Base-by-base conservation (phyloP, 2,888 invertebrate species). In the Catonia carolina region DNA sequence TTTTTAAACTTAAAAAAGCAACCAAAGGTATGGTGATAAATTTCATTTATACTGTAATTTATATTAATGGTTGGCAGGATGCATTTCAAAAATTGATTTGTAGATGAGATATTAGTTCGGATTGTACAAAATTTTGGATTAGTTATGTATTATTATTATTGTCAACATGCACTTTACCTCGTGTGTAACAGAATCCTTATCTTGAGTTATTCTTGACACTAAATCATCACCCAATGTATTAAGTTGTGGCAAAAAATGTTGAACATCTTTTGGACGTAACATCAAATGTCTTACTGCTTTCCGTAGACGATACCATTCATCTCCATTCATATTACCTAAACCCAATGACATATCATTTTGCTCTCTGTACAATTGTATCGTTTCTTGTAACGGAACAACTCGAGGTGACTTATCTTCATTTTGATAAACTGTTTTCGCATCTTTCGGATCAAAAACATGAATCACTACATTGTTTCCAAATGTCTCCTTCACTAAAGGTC, bases 301-400 rank as follows among this genome's bases (percentile, higher is more conserved):
- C 37, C 78, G 66, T 10, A 78, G 67, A 53, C 73, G 67, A 64
- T 78, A 77, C 79, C 79, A 79, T 62, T 78, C 76, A 5, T 76
- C 75, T 1, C 78, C 78, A 68, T 78, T 78, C 78, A 74, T 73
- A 65, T 78, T 77, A 31, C 78, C 79, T 8, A 78, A 68, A 7
- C 79, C 78, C 2, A 72, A 73, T 23, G 77, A 75, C 61, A 76
- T 67, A 22, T 74, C 68, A n/a, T 71, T 67, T 62, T 73, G 68
- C 56, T 74, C 63, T 45, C 78, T 65, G 63, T 77, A 79, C 22
- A 72, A 60, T 65, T 75, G 71, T 2, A 73, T 71, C 0, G 77
- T 75, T 61, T 77, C 76, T 62, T 76, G 72, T 2, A 79, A 68
- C 1, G 78, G 78, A 4, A 72, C 71, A 12, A 78, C 72, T 61